phyloP scores from a whole-genome alignment of 2,797 vertebrate species.

The Sternotherus odoratus region DNA sequence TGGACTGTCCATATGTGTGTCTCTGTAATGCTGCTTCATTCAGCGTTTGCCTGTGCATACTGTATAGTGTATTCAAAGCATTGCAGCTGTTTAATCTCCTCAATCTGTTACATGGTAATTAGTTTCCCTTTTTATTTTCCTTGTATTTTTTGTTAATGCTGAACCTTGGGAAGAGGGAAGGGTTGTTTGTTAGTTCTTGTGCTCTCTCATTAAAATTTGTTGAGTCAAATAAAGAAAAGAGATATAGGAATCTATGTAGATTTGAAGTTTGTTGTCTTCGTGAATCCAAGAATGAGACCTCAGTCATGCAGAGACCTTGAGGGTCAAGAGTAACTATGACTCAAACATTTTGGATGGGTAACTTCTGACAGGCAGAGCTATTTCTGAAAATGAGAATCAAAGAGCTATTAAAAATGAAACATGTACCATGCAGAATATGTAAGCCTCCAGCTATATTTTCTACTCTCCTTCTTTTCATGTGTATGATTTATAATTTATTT shows the following conservation, averaged over 20 bases:
- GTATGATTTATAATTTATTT: conserved; percentile 74
- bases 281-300: neutral
- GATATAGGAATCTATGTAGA: conserved; percentile 6
- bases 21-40: neutral
- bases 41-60: neutral
- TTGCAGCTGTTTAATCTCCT: conserved; percentile 32
- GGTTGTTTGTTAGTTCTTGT: neutral
- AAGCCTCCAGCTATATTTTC: conserved; percentile 58
- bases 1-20: conserved; percentile 47
- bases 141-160: conserved; percentile 39
- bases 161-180: conserved; percentile 46
- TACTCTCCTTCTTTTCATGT: conserved; percentile 50
- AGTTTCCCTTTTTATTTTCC: conserved; percentile 54
- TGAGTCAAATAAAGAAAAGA: conserved; percentile 7
- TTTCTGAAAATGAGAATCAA: conserved; percentile 71
- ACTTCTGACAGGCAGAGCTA: conserved; percentile 59
- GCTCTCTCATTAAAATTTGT: conserved; percentile 22
- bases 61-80: neutral
- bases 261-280: neutral
- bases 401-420: conserved; percentile 68
- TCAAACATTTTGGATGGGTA: conserved; percentile 43
- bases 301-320: conserved; percentile 11
- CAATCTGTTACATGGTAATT: conserved; percentile 34
- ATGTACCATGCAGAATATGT: conserved; percentile 66
- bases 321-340: conserved; percentile 48